Base-by-base conservation (phyloP, 2,113 vertebrate genomes). In the Mesocricetus auratus region DNA sequence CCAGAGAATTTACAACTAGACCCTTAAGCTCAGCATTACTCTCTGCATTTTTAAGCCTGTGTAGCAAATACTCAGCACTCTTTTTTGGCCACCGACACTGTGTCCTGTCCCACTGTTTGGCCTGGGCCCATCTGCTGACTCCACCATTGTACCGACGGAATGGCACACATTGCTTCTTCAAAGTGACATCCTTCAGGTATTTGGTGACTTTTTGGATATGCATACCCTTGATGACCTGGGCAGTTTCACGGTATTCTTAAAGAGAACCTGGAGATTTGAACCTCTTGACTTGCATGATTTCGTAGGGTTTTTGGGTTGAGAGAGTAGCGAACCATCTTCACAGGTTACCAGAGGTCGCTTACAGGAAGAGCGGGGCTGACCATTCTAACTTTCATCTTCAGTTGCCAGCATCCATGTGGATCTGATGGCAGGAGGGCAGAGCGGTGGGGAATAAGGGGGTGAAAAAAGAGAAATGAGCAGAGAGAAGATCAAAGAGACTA, bases 401-500 rank as follows among this genome's bases (percentile, higher is more conserved):
- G 45, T 33, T 2, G 8, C 26, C n/a, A 39, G 39, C 0, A 3
- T 33, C 10, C 8, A n/a, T 6, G 6, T 3, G 42, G 64, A 7
- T 9, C 83, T 19, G 58, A 42, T 26, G 50, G 62, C n/a, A 24
- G 58, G 42, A 12, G 3, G 58, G 39, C 45, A 36, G 42, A 7
- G 36, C 42, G 16, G 31, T n/a, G 64, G 90, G 13, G 12, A 17
- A 1, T 6, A 5, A 58, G n/a, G 31, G 47, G 2, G 7, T 58
- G 24, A 73, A n/a, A 3, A 64, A 31, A 45, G 45, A 19, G 6
- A 0, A 16, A 0, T 3, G 1, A 7, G 5, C 31, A 4, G 11
- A 17, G 5, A 8, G 50, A 26, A 33, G 24, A 29, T 47, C 42
- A 53, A 21, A 7, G 2, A n/a, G 13, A 5, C 2, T 2, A 21